These are phyloP conservation scores for Hyposoter dolosus DNA, from an alignment of 2,888 invertebrate genomes.

Conservation along the genomic window DNA sequence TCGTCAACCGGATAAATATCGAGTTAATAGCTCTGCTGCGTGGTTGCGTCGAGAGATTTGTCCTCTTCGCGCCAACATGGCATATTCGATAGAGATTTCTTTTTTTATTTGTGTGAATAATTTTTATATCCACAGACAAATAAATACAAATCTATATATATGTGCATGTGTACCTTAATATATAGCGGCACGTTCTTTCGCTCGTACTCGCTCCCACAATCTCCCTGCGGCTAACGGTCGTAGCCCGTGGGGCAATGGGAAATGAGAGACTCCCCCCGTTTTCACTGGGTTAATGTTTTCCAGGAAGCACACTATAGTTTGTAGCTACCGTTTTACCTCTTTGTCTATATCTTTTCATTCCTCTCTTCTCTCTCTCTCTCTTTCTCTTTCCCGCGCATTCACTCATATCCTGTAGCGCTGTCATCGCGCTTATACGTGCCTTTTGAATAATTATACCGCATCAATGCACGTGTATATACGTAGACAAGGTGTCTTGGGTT, in stretches of 20 bases:
- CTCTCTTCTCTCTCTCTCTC: neutral
- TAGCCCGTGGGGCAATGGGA: slow-evolving; percentile 61
- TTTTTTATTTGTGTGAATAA: neutral
- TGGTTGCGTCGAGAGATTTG: neutral
- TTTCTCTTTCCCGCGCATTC: neutral
- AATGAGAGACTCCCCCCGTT: slow-evolving; percentile 59
- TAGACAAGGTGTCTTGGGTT: neutral
- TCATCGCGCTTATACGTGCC: slow-evolving; percentile 13
- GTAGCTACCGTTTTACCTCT: slow-evolving; percentile 49
- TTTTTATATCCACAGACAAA: slow-evolving; percentile 1
- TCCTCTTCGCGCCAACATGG: neutral
- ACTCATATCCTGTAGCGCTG: slow-evolving; percentile 34
- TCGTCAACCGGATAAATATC: slow-evolving; percentile 14
- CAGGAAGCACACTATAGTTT: slow-evolving; percentile 53
- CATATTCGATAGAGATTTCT: neutral
- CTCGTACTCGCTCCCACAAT: slow-evolving; percentile 46
- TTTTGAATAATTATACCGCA: slow-evolving; percentile 42
- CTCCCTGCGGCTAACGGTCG: slow-evolving; percentile 63
- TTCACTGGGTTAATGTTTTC: slow-evolving; percentile 69
- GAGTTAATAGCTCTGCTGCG: neutral
- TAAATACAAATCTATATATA: neutral
- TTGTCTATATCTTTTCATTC: slow-evolving; percentile 12
- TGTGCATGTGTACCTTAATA: neutral
- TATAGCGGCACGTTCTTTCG: slow-evolving; percentile 48
- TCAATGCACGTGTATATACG: slow-evolving; percentile 20